Base-by-base conservation (phyloP, 1,140 invertebrate genomes). In the Polypedilum vanderplanki region DNA sequence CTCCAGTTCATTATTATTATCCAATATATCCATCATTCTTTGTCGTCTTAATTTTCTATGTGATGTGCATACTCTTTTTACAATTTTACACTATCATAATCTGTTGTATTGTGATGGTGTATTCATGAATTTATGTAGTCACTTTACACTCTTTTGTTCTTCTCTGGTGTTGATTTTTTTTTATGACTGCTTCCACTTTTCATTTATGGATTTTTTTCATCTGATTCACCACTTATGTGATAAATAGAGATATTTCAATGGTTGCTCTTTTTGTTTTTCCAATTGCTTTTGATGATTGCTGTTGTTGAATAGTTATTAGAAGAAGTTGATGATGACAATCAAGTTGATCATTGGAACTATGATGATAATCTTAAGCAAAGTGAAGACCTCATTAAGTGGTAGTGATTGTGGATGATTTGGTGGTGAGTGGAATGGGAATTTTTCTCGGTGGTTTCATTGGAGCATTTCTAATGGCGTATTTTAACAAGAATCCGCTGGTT, bases 361-460 rank as follows among this genome's bases (percentile, higher is more conserved):
- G 18, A 10, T 70, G 12, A 15, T 57, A 12, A 86, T 77, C 76
- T 89, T n/a, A 88, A 18, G 5, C 20, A 17, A 20, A 70, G 18
- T 70, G 65, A 70, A 9, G 3, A 5, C 20, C 65, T 70, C 2
- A 70, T 70, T 20, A 7, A 18, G 9, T 70, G 7, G n/a, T 20
- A 70, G 17, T 3, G 65, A 18, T 20, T 70, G 65, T 20, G 65
- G 65, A 70, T 70, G 65, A 22, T 20, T 70, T 3, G 91, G 93
- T 15, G 93, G 93, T 1, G 93, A 95, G 22, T 90, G 20, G 92
- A 92, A 17, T 95, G 84, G 80, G 94, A 94, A n/a, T n/a, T 74
- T 93, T 86, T 67, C 93, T 85, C 0, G 93, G 93, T 74, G 93
- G 93, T 82, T 95, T 95, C 83, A 94, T 94, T 3, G 93, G 93